Base-by-base conservation (phyloP, 2,113 vertebrate species). In the Heliornis fulica region DNA sequence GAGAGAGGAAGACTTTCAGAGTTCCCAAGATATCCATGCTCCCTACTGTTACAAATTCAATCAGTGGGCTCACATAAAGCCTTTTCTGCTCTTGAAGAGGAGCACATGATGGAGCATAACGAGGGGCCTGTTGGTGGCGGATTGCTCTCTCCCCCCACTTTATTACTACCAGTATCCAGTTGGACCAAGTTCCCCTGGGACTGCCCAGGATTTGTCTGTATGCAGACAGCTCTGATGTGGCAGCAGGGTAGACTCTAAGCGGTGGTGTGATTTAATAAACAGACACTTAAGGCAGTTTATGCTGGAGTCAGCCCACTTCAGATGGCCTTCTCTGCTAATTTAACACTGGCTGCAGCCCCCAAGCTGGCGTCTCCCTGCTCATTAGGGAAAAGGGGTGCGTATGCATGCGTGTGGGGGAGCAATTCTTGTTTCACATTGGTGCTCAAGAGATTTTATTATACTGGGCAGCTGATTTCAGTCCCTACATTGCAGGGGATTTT, bases 261-360 rank as follows among this genome's bases (percentile, higher is more conserved):
- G 82, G 59, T 83, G 90, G 89, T 94, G 93, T 97, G 97, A 97
- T 97, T 97, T 97, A 97, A 97, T 97, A 97, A 97, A 95, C 95
- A 97, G 94, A 97, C 97, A 97, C 97, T 97, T 97, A 97, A 97
- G 93, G 97, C 97, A 97, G 97, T 95, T 97, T 97, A 93, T 0
- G 94, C 91, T 96, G 96, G 96, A 97, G 97, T 97, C 97, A 97
- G 95, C 89, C 96, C 97, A 97, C 97, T 97, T 97, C 65, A 61
- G 91, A 97, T 97, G 97, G 97, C 96, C 97, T 96, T 95, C 95
- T 94, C 95, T 88, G 94, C 94, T 97, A 95, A 97, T 97, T 97
- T 97, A 97, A 96, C 97, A 90, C 95, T 92, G 97, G 95, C 97
- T 97, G 88, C 96, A 97, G 90, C 95, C 96, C 94, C 96, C 36